These are phyloP conservation scores for Drosophila sechellia DNA, from an alignment of 1,140 invertebrate species.

Conservation along the genomic window DNA sequence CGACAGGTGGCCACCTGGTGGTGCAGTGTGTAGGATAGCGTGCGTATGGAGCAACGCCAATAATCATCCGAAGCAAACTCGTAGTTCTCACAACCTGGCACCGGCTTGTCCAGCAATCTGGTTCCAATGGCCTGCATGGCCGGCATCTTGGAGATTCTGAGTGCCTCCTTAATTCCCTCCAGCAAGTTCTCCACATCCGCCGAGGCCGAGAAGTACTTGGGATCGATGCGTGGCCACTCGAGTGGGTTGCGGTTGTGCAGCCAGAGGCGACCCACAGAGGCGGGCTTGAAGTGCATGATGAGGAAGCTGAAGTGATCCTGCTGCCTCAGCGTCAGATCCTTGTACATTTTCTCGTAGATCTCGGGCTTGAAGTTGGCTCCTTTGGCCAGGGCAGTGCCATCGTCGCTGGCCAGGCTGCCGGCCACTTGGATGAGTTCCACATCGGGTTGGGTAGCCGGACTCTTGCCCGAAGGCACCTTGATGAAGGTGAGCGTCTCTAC, in stretches of 20 bases:
- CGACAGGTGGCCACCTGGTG: conserved; percentile 91
- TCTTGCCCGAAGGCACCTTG: conserved; percentile 86
- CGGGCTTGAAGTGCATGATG: conserved; percentile 90
- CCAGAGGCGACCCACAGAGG: conserved; percentile 89
- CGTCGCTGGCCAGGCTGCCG: conserved; percentile 87
- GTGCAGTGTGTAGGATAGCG: conserved; percentile 88
- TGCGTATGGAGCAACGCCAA: conserved; percentile 89
- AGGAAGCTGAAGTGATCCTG: conserved; percentile 88
- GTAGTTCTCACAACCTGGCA: conserved; percentile 87
- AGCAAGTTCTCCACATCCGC: conserved; percentile 88
- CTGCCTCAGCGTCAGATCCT: conserved; percentile 85
- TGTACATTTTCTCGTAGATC: conserved; percentile 87
- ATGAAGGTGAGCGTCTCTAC: conserved; percentile 89
- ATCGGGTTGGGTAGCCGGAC: conserved; percentile 86
- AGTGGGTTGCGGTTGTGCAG: conserved; percentile 90
- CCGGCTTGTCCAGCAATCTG: conserved; percentile 86
- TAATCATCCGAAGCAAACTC: conserved; percentile 88
- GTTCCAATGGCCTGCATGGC: conserved; percentile 86
- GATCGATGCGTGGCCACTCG: conserved; percentile 90
- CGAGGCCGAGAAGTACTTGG: conserved; percentile 89
- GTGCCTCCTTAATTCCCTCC: conserved; percentile 88
- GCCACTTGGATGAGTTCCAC: conserved; percentile 87
- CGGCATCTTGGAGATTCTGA: conserved; percentile 87
- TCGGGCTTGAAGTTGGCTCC: conserved; percentile 86
- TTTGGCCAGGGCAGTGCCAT: conserved; percentile 86